Evolutionary conservation across 2,888 invertebrate genomes (phyloP).

Genomic region (Cryptosula pallasiana): DNA sequence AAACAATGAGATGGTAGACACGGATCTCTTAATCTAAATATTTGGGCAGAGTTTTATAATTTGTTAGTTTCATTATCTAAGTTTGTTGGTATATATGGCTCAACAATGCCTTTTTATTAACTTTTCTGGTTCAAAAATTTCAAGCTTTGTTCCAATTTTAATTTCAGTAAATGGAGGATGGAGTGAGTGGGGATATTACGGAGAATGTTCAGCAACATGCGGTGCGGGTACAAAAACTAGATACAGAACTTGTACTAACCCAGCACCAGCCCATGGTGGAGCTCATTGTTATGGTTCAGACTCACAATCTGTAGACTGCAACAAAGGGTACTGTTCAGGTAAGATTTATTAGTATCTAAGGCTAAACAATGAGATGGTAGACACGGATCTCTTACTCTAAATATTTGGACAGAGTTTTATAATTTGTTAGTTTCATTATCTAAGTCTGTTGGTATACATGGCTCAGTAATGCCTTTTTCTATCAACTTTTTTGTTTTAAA

Average conservation of each 20-base stretch:
- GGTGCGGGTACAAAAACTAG: slow-evolving; percentile 36
- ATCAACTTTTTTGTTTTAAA: no score
- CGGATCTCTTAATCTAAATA: no score
- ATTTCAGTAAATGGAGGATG: slow-evolving; percentile 45
- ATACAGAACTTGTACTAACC: slow-evolving; percentile 39
- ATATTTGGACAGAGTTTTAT: background rate
- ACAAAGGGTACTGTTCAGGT: slow-evolving; percentile 38
- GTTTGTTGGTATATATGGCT: no score
- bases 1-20: no score
- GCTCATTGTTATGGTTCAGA: slow-evolving; percentile 35
- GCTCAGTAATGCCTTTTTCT: no score
- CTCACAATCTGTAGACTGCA: slow-evolving; percentile 34
- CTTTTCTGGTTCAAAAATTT: no score
- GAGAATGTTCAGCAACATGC: slow-evolving; percentile 39
- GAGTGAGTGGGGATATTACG: slow-evolving; percentile 43
- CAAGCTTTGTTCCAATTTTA: no score
- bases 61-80: no score
- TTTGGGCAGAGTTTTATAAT: no score
- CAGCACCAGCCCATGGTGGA: slow-evolving; percentile 40
- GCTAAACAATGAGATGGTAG: background rate
- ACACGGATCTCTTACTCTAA: background rate
- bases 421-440: no score
- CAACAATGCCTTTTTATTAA: no score
- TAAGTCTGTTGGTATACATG: no score
- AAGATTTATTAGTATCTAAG: slow-evolving; percentile 21